Conservation (phyloP, 2,888 invertebrate genomes). For the Cancer borealis region DNA sequence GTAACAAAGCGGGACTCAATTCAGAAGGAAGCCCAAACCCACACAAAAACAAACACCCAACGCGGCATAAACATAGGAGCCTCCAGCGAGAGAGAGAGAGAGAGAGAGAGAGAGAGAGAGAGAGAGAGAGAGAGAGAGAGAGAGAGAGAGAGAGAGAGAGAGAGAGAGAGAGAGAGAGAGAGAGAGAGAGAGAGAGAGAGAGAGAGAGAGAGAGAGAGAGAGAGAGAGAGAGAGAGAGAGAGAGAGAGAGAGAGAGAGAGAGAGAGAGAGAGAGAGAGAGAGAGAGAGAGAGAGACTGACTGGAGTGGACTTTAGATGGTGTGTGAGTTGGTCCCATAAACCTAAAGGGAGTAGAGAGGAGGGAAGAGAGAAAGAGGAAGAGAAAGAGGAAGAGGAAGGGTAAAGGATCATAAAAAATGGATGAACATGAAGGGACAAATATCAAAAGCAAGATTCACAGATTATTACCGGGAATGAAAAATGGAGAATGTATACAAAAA, state of each 20-base stretch:
- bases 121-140: no score
- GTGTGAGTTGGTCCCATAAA: slow-evolving; percentile 22
- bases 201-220: no score
- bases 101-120: no score
- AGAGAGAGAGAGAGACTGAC: no score
- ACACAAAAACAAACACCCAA: slow-evolving; percentile 1
- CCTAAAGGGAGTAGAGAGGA: background rate
- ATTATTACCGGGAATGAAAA: background rate
- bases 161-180: no score
- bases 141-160: no score
- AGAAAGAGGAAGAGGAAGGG: background rate
- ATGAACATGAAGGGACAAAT: background rate
- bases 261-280: no score
- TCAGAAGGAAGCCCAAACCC: background rate
- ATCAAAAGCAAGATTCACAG: slow-evolving; percentile 27
- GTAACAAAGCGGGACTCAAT: background rate
- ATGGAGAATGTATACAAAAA: background rate
- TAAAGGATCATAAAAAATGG: background rate
- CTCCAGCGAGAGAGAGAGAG: background rate
- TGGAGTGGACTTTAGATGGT: slow-evolving; percentile 2
- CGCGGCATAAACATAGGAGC: background rate
- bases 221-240: no score
- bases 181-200: no score
- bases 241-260: no score
- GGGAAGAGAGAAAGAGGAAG: background rate